Conservation (phyloP, 1,140 invertebrate species). For the Belonocnema kinseyi region DNA sequence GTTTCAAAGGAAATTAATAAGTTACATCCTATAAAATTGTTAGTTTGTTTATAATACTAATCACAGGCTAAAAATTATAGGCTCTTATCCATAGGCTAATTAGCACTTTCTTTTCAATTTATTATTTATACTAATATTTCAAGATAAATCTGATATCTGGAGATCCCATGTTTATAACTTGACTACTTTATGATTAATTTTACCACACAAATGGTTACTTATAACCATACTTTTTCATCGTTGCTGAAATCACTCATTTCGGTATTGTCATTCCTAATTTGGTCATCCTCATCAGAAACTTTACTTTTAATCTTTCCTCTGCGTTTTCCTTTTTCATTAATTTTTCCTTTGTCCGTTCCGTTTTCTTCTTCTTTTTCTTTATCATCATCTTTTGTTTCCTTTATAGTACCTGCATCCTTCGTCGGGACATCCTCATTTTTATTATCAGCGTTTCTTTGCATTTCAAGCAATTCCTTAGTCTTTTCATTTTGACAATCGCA, state of each 20-base stretch:
- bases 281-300: constrained; percentile 1
- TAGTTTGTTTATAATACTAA: no score
- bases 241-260: not conserved
- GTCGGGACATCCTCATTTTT: not conserved
- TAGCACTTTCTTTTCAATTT: no score
- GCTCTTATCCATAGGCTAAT: no score
- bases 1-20: no score
- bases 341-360: not conserved
- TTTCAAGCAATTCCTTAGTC: not conserved
- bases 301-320: not conserved
- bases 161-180: no score
- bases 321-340: not conserved
- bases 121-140: no score
- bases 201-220: not conserved
- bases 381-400: constrained; percentile 30
- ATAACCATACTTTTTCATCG: constrained; percentile 15
- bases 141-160: no score
- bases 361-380: not conserved
- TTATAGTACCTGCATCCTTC: not conserved
- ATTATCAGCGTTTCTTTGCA: not conserved
- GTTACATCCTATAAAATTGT: no score
- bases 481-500: constrained; percentile 39
- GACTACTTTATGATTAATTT: no score
- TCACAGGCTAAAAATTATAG: no score
- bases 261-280: not conserved